Evolutionary conservation across 2,113 vertebrate species (phyloP), one percentile per base, ranked within the genome.

Genomic region (human): DNA sequence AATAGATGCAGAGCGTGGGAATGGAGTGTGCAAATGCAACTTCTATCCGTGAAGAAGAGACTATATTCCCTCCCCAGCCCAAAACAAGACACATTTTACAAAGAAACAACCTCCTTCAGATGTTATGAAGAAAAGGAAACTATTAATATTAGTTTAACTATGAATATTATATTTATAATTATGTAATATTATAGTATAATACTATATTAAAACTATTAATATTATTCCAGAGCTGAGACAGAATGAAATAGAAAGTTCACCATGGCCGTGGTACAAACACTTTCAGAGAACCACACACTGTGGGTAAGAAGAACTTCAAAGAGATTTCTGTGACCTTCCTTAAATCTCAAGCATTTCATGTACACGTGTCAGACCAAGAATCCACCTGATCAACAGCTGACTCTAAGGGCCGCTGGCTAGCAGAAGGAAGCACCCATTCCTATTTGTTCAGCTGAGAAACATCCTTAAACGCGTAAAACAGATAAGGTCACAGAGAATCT

Each of bases 11-110:
- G 17, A 55, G 52, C 6, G 18, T 55, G 32, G 52, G n/a, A 30
- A 30, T 20, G 52, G 6, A 55, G 18, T 18, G 2, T 55, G 32
- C 25, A 17, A 11, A 35, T 59, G 16, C 13, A 17, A 8, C 6
- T 2, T 6, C 6, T 12, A 5, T 64, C 43, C 11, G 25, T 64
- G 4, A 30, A 8, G 0, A 7, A 6, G 55, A 38, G 12, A 0
- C 1, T 1, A 48, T n/a, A 20, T 13, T 11, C 50, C 76, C 11
- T n/a, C 40, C 30, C n/a, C 10, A 1, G 6, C 11, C 75, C 64
- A 22, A 55, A 8, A 35, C 8, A 25, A 22, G 1, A 30, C 0
- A 16, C 1, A 6, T 12, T 30, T 88, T 18, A 38, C 22, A 32
- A 68, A 75, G 83, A 86, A 83, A 45, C 73, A 23, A 10, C 22